Conservation (phyloP, 2,888 invertebrate genomes). For the Sinopyrophorus schimmeli region DNA sequence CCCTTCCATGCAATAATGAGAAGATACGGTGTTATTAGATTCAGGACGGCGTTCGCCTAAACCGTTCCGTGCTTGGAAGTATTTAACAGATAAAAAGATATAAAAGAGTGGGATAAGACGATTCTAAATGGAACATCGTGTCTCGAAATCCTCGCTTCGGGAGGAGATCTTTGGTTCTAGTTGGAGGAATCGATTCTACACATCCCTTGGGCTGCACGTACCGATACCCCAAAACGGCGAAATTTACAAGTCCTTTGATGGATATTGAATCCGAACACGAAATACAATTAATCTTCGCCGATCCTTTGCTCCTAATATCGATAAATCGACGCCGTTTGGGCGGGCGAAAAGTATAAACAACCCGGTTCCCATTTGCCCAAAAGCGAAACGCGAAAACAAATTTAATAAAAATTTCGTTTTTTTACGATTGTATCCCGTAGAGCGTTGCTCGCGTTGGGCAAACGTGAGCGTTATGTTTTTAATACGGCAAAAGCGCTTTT, state of each 20-base stretch:
- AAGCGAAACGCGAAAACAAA: too few species aligned
- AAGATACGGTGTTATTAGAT: slow-evolving; percentile 42
- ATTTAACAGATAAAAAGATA: slow-evolving; percentile 42
- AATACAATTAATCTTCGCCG: slow-evolving; percentile 26
- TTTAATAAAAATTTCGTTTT: too few species aligned
- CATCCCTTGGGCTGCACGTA: slow-evolving; percentile 39
- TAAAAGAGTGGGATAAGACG: slow-evolving; percentile 40
- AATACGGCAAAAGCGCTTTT: too few species aligned
- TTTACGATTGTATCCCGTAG: too few species aligned
- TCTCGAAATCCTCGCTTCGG: slow-evolving; percentile 40
- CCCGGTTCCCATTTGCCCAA: too few species aligned
- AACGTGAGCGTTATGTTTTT: too few species aligned
- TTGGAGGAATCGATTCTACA: slow-evolving; percentile 40
- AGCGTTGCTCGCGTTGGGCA: too few species aligned
- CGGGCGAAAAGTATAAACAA: too few species aligned
- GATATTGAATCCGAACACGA: slow-evolving; percentile 24
- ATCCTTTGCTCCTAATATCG: too few species aligned
- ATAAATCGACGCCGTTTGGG: too few species aligned
- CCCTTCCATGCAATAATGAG: slow-evolving; percentile 38
- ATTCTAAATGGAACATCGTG: slow-evolving; percentile 44
- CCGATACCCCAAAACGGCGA: slow-evolving; percentile 25
- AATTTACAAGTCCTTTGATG: slow-evolving; percentile 23
- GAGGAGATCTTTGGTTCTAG: slow-evolving; percentile 40
- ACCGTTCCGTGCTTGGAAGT: slow-evolving; percentile 37
- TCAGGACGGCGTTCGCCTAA: slow-evolving; percentile 39